Evolutionary conservation across 2,888 invertebrate genomes (phyloP).

Genomic region (Perizoma flavofasciatum): DNA sequence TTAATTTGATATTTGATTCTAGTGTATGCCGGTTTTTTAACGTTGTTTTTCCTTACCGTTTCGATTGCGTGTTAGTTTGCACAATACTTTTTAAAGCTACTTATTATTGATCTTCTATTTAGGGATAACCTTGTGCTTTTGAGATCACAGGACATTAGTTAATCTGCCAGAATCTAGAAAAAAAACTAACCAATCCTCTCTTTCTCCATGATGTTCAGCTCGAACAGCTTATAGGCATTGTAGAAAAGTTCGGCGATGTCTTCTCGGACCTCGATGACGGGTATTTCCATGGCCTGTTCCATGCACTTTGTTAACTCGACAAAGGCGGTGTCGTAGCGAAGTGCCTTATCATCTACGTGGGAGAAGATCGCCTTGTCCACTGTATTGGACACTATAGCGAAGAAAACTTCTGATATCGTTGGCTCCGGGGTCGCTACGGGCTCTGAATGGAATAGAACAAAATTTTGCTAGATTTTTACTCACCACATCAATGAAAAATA

Average conservation of each 20-base stretch:
- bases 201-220: constrained; percentile 61
- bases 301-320: constrained; percentile 65
- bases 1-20: no score
- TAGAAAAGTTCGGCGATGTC: constrained; percentile 61
- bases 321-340: constrained; percentile 70
- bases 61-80: no score
- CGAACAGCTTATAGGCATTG: constrained; percentile 62
- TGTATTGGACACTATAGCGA: constrained; percentile 54
- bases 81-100: no score
- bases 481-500: neutral
- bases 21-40: no score
- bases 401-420: constrained; percentile 61
- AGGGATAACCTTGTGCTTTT: no score
- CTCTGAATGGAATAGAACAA: constrained; percentile 46
- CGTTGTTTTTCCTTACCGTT: no score
- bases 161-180: no score
- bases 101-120: no score
- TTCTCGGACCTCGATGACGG: constrained; percentile 61
- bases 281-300: constrained; percentile 73
- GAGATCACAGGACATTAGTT: no score
- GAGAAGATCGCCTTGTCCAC: constrained; percentile 68
- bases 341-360: constrained; percentile 54
- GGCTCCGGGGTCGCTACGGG: constrained; percentile 62
- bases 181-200: constrained; percentile 59
- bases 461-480: neutral